Evolutionary conservation across 2,888 invertebrate species (phyloP), one percentile per base, ranked within the genome.

Genomic region (Cerastis leucographa): DNA sequence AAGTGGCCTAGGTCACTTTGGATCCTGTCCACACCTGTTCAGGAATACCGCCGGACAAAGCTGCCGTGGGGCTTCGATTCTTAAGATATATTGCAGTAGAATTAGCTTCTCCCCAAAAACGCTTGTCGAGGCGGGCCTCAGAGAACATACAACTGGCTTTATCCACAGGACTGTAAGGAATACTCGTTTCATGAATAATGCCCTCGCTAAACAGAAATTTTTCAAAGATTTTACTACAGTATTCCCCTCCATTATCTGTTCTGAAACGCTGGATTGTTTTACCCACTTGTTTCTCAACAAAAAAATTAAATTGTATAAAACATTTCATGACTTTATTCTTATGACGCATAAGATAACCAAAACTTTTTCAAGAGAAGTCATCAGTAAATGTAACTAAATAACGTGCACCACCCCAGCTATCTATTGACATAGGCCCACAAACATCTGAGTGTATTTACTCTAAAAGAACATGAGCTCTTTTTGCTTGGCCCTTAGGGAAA

Each of bases 131-230:
- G 40, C 42, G 14, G 40, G 64, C 40, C n/a, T 64, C 64, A 42
- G 64, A 42, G n/a, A 64, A n/a, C 64, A 64, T 64, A 42, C 42
- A 42, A 7, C 64, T 42, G 22, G 64, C 19, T 42, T 64, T 64
- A 42, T 64, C 64, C 22, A 64, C n/a, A 40, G 40, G 64, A 64
- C 64, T 64, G 40, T 64, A 64, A 14, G 64, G 64, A 22, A 42
- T 64, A 64, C 14, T 64, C n/a, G 42, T 64, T 64, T 64, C n/a
- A 42, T 64, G 64, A n/a, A 64, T n/a, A n/a, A 64, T 64, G 6
- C 64, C 40, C 17, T 61, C 29, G 17, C 25, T 25, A 61, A 29
- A 61, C 19, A 61, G 25, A 61, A 29, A 61, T 17, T 61, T 61
- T 14, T 6, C 14, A 29, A 61, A 61, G 17, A 29, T 61, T 61